Percentiles rank a stretch among this genome's conserved stretches.
Evolutionary conservation across 2,888 invertebrate genomes (phyloP).

Genomic region (Microchrysa polita): DNA sequence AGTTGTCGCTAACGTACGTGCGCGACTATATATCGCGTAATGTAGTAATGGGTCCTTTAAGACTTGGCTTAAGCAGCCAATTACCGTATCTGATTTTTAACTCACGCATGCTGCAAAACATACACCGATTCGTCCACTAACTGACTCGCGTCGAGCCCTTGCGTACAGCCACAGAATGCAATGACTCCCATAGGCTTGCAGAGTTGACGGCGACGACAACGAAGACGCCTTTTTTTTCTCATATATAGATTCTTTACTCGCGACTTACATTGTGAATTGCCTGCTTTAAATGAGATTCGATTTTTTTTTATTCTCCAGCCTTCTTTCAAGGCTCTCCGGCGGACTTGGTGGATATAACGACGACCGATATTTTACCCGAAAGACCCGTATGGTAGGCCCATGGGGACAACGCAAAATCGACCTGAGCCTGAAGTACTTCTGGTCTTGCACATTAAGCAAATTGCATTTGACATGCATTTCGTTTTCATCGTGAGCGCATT

Average conservation of each 20-base stretch:
- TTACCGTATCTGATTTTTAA: constrained; percentile 54
- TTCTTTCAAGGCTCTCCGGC: constrained; percentile 21
- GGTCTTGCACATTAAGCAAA: constrained; percentile 34
- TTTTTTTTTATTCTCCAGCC: background rate
- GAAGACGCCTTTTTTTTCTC: no score
- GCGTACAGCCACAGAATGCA: background rate
- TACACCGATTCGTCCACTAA: no score
- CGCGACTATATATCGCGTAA: constrained; percentile 29
- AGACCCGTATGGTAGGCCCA: no score
- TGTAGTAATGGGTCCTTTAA: constrained; percentile 30
- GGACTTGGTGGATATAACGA: no score
- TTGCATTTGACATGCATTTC: constrained; percentile 43
- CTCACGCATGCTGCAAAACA: constrained; percentile 52
- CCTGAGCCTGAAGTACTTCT: background rate
- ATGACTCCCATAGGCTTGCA: no score
- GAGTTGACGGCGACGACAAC: no score
- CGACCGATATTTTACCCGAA: no score
- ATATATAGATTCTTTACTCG: background rate
- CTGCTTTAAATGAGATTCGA: background rate
- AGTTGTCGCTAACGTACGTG: background rate
- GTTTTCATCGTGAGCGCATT: background rate
- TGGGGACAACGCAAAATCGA: no score
- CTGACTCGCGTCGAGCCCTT: background rate
- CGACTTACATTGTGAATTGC: background rate
- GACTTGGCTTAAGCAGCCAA: constrained; percentile 47